Evolutionary conservation across 1,140 invertebrate genomes (phyloP), one percentile per base, ranked within the genome.

Genomic region (Hermatobates lingyangjiaoensis): DNA sequence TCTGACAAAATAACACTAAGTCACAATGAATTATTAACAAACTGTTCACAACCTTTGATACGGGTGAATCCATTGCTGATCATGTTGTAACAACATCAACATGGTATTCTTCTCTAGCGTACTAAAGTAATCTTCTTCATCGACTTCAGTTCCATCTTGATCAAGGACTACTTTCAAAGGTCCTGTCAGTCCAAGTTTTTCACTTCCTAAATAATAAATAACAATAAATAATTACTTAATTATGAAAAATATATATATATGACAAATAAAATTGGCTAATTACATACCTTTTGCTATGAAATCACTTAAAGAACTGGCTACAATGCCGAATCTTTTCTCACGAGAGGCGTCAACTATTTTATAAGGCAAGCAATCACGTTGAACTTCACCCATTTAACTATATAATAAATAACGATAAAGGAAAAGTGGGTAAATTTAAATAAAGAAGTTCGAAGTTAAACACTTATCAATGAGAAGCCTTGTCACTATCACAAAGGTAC

Each of bases 61-160:
- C n/a, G n/a, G 57, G 28, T 54, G 58, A 24, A 48, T 48, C 61
- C 61, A 62, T 30, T 58, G 58, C 48, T 61, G 54, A 49, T 58
- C 54, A 5, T 42, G 21, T 39, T 52, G 74, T 23, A 88, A 70
- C 5, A 86, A 71, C 79, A 89, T 87, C 55, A 89, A 68, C 60
- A 74, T 79, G 5, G 83, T 86, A 59, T 88, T 83, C 53, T 75
- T 77, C 59, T 88, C 83, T 47, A 88, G 67, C 1, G 83, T 88
- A 28, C 76, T 79, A 64, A 88, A 88, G 64, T 87, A 88, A 62
- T 87, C 84, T 63, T 88, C 83, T 60, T 87, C 84, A 57, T 89
- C 86, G 28, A 89, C 81, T 71, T 88, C 86, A 1, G 86, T 89
- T 62, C 74, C 86, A 67, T 89, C 86, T 51, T 74, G 77, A 62